Base-by-base conservation (phyloP, 1,140 invertebrate species). In the Brachionus asplanchnoidis region DNA sequence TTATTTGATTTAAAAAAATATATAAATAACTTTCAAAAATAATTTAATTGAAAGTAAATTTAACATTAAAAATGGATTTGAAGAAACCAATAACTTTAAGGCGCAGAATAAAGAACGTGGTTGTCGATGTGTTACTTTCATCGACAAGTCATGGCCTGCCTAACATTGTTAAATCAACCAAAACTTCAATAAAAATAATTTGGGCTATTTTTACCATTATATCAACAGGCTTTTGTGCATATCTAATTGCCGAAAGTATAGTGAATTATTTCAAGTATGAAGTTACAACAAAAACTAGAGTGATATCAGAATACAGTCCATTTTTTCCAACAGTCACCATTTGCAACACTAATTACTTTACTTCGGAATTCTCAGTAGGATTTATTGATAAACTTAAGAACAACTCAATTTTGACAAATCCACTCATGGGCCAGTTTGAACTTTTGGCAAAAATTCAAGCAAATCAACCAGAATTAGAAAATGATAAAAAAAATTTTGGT, bases 261-360 rank as follows among this genome's bases (percentile, higher is more conserved):
- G 23, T 80, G 1, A 42, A 17, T 11, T 80, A 56, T 80, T 56
- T 80, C 23, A 17, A 32, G 5, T 80, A 53, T 65, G 78, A 80
- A 60, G 46, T 56, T 2, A 65, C 40, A 14, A 80, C 44, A 28
- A 80, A 80, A 36, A 60, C 28, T 65, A 20, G 26, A 17, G 6
- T 80, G 3, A 2, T 53, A 7, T n/a, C 26, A 11, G 78, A 80
- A 20, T 32, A 12, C 14, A n/a, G 5, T 9, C 20, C 78, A 40
- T 53, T 42, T 3, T 80, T 80, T 56, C 78, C 78, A 80, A 65
- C 78, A 9, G 11, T 80, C 23, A 80, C 78, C 2, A 12, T 80
- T 23, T 80, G 78, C 20, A 80, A 80, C 26, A 17, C 11, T n/a
- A 53, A 80, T 7, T 80, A 56, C 46, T 80, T 80, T 65, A 75